Evolutionary conservation across 2,113 vertebrate genomes (phyloP).

Genomic region (Lathamus discolor): DNA sequence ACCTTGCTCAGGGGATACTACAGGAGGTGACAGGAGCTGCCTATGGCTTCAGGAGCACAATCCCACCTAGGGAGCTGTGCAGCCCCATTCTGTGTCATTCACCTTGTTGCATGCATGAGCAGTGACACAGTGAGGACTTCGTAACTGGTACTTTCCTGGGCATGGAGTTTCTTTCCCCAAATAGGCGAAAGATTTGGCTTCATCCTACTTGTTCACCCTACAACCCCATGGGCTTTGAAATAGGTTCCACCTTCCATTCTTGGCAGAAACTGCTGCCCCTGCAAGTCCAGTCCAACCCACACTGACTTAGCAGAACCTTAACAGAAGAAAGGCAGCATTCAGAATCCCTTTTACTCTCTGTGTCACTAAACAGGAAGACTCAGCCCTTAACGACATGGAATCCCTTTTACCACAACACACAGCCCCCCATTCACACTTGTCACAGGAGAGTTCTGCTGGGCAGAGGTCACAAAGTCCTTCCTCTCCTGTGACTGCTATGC

Average conservation of each 20-base stretch:
- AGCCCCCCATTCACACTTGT: not conserved
- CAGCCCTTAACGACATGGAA: not conserved
- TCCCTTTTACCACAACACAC: not conserved
- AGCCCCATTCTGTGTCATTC: not conserved
- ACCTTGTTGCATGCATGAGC: not conserved
- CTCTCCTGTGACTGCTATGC: slow-evolving; percentile 68
- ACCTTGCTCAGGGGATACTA: not conserved
- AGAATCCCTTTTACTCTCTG: not conserved
- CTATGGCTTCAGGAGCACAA: not conserved
- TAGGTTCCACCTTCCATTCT: not conserved
- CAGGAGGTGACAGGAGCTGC: not conserved
- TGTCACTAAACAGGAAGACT: not conserved
- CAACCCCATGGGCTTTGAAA: not conserved
- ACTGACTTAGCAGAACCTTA: not conserved
- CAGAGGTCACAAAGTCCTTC: slow-evolving; percentile 38
- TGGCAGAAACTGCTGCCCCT: not conserved
- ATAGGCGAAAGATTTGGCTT: not conserved
- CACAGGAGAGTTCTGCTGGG: slow-evolving; percentile 66
- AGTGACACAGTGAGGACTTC: not conserved
- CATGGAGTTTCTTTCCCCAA: not conserved
- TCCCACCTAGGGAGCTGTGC: not conserved
- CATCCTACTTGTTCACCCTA: not conserved
- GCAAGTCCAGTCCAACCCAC: not conserved
- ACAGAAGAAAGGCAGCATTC: not conserved
- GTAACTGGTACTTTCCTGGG: not conserved